Evolutionary conservation across 2,113 vertebrate species (phyloP), one percentile per base, ranked within the genome.

Genomic region (Caloenas nicobarica): DNA sequence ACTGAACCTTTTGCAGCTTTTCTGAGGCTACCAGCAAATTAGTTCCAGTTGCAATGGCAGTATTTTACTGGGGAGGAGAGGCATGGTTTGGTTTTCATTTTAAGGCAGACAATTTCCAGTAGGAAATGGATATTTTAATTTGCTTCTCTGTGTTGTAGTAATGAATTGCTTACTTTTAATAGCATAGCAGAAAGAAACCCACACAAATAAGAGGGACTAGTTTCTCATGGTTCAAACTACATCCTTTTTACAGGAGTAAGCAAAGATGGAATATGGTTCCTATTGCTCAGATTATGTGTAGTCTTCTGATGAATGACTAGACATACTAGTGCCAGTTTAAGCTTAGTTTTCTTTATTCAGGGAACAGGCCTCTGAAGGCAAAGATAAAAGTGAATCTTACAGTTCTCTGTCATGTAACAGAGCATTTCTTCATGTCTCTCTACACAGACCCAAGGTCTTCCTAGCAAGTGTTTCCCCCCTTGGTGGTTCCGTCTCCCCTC

Each of bases 101-200:
- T 68, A 64, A 96, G 51, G 61, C 1, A 4, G 77, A 68, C 34
- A 50, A 71, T 91, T 92, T 95, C 84, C 85, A 92, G 21, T 89
- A 89, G 93, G 81, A 94, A 94, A 84, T 88, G 77, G 82, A 11
- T 92, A 71, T 92, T 96, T 96, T 91, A 60, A 86, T 92, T 90
- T 79, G 46, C 19, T 88, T 83, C 72, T 88, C 86, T 73, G 38
- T 38, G 72, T 38, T 64, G 29, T 48, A 73, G 79, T 70, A 83
- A 82, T 51, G 51, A 83, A 42, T 78, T 70, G 62, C 72, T 90
- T 81, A 34, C 46, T 91, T 94, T 74, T 79, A 92, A 81, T 62
- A 76, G 62, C 66, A 23, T 23, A 78, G 81, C 33, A 80, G 68
- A 62, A 82, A 24, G 64, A n/a, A 53, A 19, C 7, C 7, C 5